These are phyloP conservation scores for Cheilosia scutellata DNA, from an alignment of 2,888 invertebrate species.

Conservation along the genomic window DNA sequence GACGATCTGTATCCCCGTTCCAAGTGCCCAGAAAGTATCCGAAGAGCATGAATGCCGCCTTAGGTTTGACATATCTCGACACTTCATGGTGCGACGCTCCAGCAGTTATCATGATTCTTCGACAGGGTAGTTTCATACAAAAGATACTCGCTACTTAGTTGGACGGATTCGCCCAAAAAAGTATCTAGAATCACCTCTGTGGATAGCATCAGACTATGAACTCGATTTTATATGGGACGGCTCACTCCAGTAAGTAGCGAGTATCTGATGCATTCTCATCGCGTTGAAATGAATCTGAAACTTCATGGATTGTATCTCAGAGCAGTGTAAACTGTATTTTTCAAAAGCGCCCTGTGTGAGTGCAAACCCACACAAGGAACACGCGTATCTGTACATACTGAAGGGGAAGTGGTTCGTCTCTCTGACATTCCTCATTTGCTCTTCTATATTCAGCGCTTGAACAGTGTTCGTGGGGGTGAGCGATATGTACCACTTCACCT, in stretches of 20 bases:
- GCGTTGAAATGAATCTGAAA: slow-evolving; percentile 51
- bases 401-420: slow-evolving; percentile 57
- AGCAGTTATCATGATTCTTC: slow-evolving; percentile 77
- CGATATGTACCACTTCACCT: slow-evolving; percentile 23
- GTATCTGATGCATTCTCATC: slow-evolving; percentile 39
- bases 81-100: slow-evolving; percentile 83
- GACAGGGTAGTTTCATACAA: slow-evolving; percentile 75
- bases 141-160: slow-evolving; percentile 80
- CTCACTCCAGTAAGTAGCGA: slow-evolving; percentile 65
- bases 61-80: slow-evolving; percentile 83
- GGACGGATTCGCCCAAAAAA: slow-evolving; percentile 81
- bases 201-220: neutral
- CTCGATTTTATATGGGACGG: slow-evolving; percentile 52
- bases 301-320: slow-evolving; percentile 77
- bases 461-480: slow-evolving; percentile 34
- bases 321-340: slow-evolving; percentile 78
- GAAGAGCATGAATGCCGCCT: slow-evolving; percentile 78
- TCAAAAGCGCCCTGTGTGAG: slow-evolving; percentile 63
- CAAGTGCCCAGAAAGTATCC: slow-evolving; percentile 82
- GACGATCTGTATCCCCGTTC: slow-evolving; percentile 82
- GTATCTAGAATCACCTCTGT: slow-evolving; percentile 79
- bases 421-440: slow-evolving; percentile 45
- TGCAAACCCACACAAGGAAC: slow-evolving; percentile 63
- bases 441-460: slow-evolving; percentile 57
- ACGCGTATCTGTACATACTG: slow-evolving; percentile 69